Percentiles rank a stretch among this genome's conserved stretches.
Evolutionary conservation across 2,113 vertebrate species (phyloP).

Genomic region (Cyanoramphus novaezelandiae): DNA sequence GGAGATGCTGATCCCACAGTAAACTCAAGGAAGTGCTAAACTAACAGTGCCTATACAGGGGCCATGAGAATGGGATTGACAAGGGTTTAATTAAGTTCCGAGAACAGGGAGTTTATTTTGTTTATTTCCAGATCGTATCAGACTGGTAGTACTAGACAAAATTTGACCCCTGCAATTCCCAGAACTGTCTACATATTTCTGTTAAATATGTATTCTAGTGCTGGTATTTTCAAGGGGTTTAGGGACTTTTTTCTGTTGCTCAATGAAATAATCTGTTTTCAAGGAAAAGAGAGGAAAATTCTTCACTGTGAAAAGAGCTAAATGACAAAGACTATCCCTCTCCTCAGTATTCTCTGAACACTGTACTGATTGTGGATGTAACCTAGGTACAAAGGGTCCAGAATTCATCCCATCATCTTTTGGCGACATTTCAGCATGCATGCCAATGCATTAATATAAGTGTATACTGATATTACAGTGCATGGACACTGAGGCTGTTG

Average conservation of each 20-base stretch:
- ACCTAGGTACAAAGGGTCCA: background rate
- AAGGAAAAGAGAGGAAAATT: background rate
- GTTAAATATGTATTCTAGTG: background rate
- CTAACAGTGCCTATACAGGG: background rate
- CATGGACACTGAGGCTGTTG: background rate
- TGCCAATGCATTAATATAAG: background rate
- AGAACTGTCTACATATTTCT: background rate
- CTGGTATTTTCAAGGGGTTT: background rate
- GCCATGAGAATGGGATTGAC: background rate
- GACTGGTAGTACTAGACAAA: background rate
- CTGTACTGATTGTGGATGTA: background rate
- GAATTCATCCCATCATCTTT: background rate
- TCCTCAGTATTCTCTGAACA: background rate
- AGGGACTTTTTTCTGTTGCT: background rate
- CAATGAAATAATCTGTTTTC: background rate
- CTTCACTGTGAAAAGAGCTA: background rate
- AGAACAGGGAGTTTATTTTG: background rate
- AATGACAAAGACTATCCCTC: background rate
- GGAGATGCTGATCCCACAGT: background rate
- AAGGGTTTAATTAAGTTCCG: background rate
- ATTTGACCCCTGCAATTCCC: background rate
- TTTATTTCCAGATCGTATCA: background rate
- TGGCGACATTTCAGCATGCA: background rate
- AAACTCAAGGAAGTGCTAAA: background rate
- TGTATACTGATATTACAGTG: background rate